These are phyloP conservation scores for Uria lomvia DNA, from an alignment of 2,113 vertebrate genomes.

Conservation along the genomic window DNA sequence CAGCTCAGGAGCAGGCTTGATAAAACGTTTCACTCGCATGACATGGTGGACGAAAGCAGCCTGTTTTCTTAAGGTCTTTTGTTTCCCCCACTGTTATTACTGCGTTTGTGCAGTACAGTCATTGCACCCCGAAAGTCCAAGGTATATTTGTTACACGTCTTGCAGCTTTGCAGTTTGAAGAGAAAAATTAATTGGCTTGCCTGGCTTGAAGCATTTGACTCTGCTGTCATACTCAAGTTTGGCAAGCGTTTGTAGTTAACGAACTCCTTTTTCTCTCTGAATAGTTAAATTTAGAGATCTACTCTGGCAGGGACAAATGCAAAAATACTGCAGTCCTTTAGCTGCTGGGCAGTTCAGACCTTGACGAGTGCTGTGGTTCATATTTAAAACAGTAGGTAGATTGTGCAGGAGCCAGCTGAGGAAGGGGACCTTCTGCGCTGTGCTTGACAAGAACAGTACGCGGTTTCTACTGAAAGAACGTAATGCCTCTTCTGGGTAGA, in stretches of 20 bases:
- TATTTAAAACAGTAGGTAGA: background rate
- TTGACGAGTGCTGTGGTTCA: background rate
- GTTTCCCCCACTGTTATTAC: background rate
- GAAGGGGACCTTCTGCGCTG: background rate
- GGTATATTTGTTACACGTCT: rapidly evolving
- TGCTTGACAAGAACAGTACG: background rate
- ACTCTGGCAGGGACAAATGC: background rate
- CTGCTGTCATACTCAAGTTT: background rate
- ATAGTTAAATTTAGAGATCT: background rate
- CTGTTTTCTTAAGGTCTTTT: background rate
- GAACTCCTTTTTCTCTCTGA: background rate
- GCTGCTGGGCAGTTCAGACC: background rate
- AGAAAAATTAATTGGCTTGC: background rate
- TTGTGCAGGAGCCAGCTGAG: background rate
- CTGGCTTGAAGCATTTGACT: background rate
- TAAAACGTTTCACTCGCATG: background rate
- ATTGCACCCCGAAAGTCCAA: background rate
- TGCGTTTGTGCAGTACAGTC: background rate
- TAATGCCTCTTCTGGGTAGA: background rate
- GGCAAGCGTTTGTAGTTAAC: background rate
- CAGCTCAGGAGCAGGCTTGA: background rate
- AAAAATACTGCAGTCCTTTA: background rate
- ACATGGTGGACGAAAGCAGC: background rate
- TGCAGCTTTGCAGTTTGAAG: background rate
- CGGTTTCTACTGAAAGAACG: background rate